A percentile compares a stretch with the other conserved stretches of the same genome.
Conservation (phyloP, 2,113 vertebrate genomes). For the Vulpes vulpes region DNA sequence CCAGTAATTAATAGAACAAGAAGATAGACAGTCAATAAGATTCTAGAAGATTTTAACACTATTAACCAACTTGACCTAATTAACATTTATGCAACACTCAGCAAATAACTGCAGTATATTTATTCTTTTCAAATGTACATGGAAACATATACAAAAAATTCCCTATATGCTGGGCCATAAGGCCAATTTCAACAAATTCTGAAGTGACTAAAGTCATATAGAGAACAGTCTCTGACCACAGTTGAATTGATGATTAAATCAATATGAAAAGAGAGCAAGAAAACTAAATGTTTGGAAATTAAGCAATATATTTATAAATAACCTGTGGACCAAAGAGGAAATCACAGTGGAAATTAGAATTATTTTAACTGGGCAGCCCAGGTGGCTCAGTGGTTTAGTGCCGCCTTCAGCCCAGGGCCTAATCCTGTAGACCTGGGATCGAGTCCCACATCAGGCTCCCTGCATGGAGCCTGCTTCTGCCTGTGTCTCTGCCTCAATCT, state of each 20-base stretch:
- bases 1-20: not conserved
- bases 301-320: not conserved
- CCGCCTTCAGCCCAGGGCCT: too few relatives aligned
- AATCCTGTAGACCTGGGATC: too few relatives aligned
- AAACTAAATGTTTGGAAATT: not conserved
- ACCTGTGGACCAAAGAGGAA: not conserved
- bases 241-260: not conserved
- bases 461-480: too few relatives aligned
- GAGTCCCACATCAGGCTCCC: too few relatives aligned
- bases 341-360: not conserved
- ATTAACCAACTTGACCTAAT: not conserved
- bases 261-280: not conserved
- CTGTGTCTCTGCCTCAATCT: too few relatives aligned
- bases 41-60: not conserved
- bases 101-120: not conserved
- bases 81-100: not conserved
- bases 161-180: not conserved
- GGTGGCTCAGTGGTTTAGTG: too few relatives aligned
- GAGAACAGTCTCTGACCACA: not conserved
- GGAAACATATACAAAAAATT: not conserved
- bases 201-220: not conserved
- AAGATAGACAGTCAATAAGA: not conserved
- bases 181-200: not conserved
- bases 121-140: not conserved
- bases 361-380: not conserved